Base-by-base conservation (phyloP, 1,140 invertebrate genomes). In the Trachymyrmex cornetzi region DNA sequence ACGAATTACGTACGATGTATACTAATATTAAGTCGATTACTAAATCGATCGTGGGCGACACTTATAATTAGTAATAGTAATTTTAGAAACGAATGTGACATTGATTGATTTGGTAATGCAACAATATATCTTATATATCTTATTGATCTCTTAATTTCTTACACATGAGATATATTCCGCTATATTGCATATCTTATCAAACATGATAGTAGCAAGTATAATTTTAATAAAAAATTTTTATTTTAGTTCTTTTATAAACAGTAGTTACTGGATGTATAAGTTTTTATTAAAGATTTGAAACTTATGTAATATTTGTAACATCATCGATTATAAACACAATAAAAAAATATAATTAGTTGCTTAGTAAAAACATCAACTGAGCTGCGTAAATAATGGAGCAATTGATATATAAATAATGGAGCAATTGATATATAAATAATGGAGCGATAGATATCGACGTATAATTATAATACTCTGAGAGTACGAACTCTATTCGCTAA, bases 51-150 rank as follows among this genome's bases (percentile, higher is more conserved):
- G 44, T 50, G 19, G 38, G 44, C 16, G 22, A 27, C 16, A 53
- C 22, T 53, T 72, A 72, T 72, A 50, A 72, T 50, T 72, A 72
- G 24, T 24, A 19, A 19, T 6, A 72, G 9, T 53, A 72, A 69
- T 69, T 69, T 69, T 50, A 69, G 66, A 50, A 14, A 50, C 4
- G 2, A 69, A 69, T 50, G 0, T 27, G 22, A 50, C 66, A 19
- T 50, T 69, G 38, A 67, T 44, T 22, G 11, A 48, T 69, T 69
- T 19, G 12, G 3, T 14, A 22, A 12, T 50, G 1, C 66, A 19
- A 67, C n/a, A 66, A 14, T 16, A 50, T 16, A 50, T 14, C 38
- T 11, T 27, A 7, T 67, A 27, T 57, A n/a, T 50, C 22, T 50
- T 27, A 69, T 69, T 50, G n/a, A 69, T 24, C 6, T 6, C 3